Conservation (phyloP, 1,140 invertebrate species). For the Anastrepha ludens region DNA sequence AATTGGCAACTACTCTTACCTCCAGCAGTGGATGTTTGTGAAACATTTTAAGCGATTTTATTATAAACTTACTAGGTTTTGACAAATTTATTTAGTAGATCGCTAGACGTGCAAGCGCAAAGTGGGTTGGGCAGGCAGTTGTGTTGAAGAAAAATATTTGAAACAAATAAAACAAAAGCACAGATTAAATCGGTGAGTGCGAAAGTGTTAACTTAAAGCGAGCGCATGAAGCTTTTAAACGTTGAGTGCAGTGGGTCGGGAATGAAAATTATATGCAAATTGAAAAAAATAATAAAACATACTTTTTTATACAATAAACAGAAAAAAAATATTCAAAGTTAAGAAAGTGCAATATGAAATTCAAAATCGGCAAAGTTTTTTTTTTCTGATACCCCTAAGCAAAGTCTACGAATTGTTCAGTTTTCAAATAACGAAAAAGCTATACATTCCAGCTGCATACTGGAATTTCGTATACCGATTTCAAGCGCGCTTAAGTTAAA, state of each 20-base stretch:
- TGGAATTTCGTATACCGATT: too few species aligned
- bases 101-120: background rate
- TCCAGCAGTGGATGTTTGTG: background rate
- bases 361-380: too few species aligned
- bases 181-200: conserved; percentile 10
- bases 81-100: background rate
- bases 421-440: too few species aligned
- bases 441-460: too few species aligned
- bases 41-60: background rate
- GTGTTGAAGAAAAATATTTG: background rate
- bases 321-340: too few species aligned
- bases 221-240: background rate
- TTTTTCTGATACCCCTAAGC: too few species aligned
- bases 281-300: too few species aligned
- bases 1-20: background rate
- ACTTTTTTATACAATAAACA: too few species aligned
- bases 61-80: background rate
- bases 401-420: too few species aligned
- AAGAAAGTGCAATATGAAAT: too few species aligned
- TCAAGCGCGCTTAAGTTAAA: too few species aligned
- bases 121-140: background rate
- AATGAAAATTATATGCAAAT: background rate
- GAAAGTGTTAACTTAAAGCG: background rate
- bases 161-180: background rate
- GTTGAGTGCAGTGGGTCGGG: background rate